Evolutionary conservation across 2,797 vertebrate genomes (phyloP).

Genomic region (Hephaestus fuliginosus): DNA sequence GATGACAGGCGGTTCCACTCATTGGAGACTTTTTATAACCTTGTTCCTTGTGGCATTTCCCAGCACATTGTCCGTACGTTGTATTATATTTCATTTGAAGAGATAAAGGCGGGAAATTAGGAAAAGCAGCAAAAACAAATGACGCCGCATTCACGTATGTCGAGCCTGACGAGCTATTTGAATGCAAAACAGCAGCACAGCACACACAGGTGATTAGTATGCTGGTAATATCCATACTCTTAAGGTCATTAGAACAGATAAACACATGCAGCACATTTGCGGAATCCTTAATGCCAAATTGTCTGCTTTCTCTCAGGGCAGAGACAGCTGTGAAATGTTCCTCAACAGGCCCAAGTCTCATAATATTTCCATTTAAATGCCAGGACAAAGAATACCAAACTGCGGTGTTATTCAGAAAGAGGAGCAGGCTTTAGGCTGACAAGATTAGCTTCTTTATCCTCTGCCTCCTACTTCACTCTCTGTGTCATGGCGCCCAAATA

Average conservation of each 20-base stretch:
- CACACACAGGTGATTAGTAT: conserved; percentile 79
- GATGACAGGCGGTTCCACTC: conserved; percentile 37
- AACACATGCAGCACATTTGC: conserved; percentile 80
- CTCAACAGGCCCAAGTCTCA: conserved; percentile 74
- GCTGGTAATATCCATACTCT: conserved; percentile 78
- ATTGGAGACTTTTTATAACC: conserved; percentile 37
- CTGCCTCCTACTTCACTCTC: conserved; percentile 78
- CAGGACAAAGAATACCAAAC: conserved; percentile 80
- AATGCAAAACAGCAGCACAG: conserved; percentile 71
- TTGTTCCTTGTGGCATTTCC: conserved; percentile 26
- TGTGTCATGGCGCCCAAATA: conserved; percentile 76
- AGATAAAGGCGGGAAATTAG: conserved; percentile 26
- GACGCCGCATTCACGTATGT: conserved; percentile 53
- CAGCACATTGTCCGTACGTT: conserved; percentile 2
- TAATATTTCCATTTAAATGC: conserved; percentile 82
- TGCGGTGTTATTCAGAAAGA: conserved; percentile 76
- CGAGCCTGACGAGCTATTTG: conserved; percentile 52
- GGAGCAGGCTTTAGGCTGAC: conserved; percentile 79
- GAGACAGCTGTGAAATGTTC: conserved; percentile 79
- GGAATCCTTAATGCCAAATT: conserved; percentile 80
- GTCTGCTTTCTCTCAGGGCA: conserved; percentile 78
- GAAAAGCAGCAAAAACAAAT: conserved; percentile 19
- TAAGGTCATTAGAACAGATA: conserved; percentile 85
- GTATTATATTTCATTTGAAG: conserved; percentile 29
- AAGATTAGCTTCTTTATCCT: conserved; percentile 84